phyloP scores from a whole-genome alignment of 2,797 vertebrate genomes.

The Enteromius treurensis region DNA sequence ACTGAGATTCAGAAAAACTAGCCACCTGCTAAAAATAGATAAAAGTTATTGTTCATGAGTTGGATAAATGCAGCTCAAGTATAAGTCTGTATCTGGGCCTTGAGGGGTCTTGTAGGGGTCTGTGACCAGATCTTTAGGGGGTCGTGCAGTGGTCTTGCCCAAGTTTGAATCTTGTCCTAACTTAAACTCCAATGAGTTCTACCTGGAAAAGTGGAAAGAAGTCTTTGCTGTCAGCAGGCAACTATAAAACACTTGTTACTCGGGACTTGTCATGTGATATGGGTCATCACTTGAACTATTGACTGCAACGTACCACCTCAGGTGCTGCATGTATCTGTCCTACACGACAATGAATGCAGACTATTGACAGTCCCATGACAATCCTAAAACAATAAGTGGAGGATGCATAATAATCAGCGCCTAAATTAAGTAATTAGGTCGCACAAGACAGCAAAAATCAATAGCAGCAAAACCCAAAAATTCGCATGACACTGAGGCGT shows the following conservation, averaged over 20 bases:
- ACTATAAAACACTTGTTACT: slow-evolving; percentile 65
- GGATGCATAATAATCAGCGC: slow-evolving; percentile 21
- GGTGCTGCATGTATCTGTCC: slow-evolving; percentile 42
- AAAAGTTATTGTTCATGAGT: neutral
- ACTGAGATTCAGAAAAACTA: neutral
- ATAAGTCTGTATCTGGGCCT: neutral
- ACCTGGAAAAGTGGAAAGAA: slow-evolving; percentile 33
- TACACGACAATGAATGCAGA: slow-evolving; percentile 50
- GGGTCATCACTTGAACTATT: slow-evolving; percentile 65
- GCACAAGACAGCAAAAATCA: neutral
- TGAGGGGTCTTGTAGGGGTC: neutral
- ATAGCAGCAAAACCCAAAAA: neutral
- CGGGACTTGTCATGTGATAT: slow-evolving; percentile 74
- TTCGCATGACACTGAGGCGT: neutral
- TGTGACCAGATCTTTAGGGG: neutral
- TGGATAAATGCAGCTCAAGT: neutral
- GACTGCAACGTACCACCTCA: slow-evolving; percentile 59
- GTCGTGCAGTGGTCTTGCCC: neutral
- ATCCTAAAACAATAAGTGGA: slow-evolving; percentile 33
- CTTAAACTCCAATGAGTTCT: neutral
- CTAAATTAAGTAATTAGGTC: neutral
- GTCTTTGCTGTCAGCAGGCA: slow-evolving; percentile 70
- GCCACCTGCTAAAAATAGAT: no score
- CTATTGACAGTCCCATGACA: slow-evolving; percentile 54
- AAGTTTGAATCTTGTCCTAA: neutral